phyloP scores from a whole-genome alignment of 2,113 vertebrate genomes.

The Cacatua alba region DNA sequence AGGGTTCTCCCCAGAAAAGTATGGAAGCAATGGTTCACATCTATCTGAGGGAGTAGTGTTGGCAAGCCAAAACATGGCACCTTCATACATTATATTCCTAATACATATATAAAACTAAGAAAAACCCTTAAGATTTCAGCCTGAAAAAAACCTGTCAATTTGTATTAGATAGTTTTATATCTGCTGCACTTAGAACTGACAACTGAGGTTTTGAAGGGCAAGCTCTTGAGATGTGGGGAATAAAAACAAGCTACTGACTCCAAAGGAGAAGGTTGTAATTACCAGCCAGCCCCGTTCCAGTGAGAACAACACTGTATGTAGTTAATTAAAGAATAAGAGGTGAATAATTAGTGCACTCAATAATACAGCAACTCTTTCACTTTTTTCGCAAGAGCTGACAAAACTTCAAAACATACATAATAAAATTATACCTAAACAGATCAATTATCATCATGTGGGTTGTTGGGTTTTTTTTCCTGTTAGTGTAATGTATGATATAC shows the following conservation, averaged over 20 bases:
- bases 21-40: slow-evolving; percentile 62
- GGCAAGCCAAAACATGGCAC: slow-evolving; percentile 78
- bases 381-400: slow-evolving; percentile 68
- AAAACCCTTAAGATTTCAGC: slow-evolving; percentile 35
- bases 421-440: slow-evolving; percentile 61
- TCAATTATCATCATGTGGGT: slow-evolving; percentile 21
- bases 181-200: slow-evolving; percentile 51
- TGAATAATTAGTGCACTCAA: slow-evolving; percentile 63
- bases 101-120: slow-evolving; percentile 36
- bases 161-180: background rate
- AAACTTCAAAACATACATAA: slow-evolving; percentile 70
- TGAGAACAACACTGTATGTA: slow-evolving; percentile 64
- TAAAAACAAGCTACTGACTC: slow-evolving; percentile 50
- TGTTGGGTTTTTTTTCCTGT: background rate
- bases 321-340: slow-evolving; percentile 27
- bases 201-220: background rate
- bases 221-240: slow-evolving; percentile 52
- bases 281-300: slow-evolving; percentile 5
- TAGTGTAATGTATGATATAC: slow-evolving; percentile 31
- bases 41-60: slow-evolving; percentile 73
- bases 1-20: slow-evolving; percentile 69
- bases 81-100: slow-evolving; percentile 75
- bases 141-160: slow-evolving; percentile 25
- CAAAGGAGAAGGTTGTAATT: background rate
- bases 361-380: slow-evolving; percentile 67